Percentiles rank a stretch among this genome's conserved stretches.
Evolutionary conservation across 2,888 invertebrate species (phyloP).

Genomic region (Scrobipalpa atriplicella): DNA sequence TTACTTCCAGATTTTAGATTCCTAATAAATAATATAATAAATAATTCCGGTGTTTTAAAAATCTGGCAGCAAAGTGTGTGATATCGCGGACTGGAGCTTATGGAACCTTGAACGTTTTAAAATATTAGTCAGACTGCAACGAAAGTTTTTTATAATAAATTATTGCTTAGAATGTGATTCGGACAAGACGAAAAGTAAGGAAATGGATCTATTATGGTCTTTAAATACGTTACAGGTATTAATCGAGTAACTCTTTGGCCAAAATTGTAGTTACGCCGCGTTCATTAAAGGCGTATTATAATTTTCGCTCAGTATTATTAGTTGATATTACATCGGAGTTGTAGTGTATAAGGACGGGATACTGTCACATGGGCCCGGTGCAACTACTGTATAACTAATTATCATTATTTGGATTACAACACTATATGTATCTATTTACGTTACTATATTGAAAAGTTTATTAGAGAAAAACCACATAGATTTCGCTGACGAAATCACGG

Average conservation of each 20-base stretch:
- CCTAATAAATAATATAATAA: not conserved
- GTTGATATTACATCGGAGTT: slow-evolving; percentile 49
- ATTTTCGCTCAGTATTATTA: slow-evolving; percentile 78
- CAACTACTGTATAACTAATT: slow-evolving; percentile 37
- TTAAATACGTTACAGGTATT: slow-evolving; percentile 42
- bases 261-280: slow-evolving; percentile 72
- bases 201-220: slow-evolving; percentile 1
- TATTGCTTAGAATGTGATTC: slow-evolving; percentile 21
- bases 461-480: slow-evolving; percentile 59
- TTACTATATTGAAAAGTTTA: slow-evolving; percentile 34
- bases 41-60: not conserved
- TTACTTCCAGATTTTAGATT: not conserved
- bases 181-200: slow-evolving; percentile 5
- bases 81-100: not conserved
- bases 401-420: not conserved
- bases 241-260: slow-evolving; percentile 72
- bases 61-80: not conserved
- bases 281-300: slow-evolving; percentile 66
- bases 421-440: slow-evolving; percentile 20
- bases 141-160: not conserved
- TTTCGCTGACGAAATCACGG: slow-evolving; percentile 69
- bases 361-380: slow-evolving; percentile 65
- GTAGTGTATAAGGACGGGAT: slow-evolving; percentile 46
- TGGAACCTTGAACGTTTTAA: not conserved
- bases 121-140: slow-evolving; percentile 18